These are phyloP conservation scores for Rhagonycha lutea DNA, from an alignment of 2,888 invertebrate genomes.

Conservation along the genomic window DNA sequence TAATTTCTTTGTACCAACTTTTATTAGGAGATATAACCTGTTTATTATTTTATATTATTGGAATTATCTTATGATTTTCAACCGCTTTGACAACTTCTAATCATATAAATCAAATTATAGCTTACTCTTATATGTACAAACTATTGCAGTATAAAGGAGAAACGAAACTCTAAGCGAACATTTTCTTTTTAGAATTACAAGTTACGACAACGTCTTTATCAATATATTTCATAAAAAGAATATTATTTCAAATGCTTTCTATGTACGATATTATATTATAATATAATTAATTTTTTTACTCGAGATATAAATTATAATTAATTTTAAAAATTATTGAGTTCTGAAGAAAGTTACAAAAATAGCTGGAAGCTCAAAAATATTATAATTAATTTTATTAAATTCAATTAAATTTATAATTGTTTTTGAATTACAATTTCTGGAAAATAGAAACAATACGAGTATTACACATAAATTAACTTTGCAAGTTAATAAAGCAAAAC, in stretches of 20 bases:
- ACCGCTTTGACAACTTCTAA: neutral
- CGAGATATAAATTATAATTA: no score
- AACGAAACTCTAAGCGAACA: neutral
- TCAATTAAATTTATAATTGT: no score
- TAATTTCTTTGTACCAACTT: neutral
- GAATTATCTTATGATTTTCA: neutral
- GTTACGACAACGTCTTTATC: neutral
- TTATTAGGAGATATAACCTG: neutral
- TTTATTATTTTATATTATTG: neutral
- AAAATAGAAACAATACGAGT: neutral
- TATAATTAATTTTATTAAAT: no score
- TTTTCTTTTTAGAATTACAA: neutral
- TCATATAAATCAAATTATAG: slow-evolving; percentile 1
- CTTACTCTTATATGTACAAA: neutral
- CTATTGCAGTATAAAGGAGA: neutral
- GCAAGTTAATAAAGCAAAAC: neutral
- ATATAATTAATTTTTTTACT: no score
- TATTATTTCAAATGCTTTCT: neutral
- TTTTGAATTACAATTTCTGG: neutral
- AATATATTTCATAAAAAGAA: neutral
- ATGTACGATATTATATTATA: neutral
- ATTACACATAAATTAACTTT: no score
- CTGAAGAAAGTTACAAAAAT: no score
- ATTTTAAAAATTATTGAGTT: no score
- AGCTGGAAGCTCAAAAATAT: no score